These are phyloP conservation scores for Melanostigma gelatinosum DNA, from an alignment of 2,113 vertebrate genomes.

Conservation along the genomic window DNA sequence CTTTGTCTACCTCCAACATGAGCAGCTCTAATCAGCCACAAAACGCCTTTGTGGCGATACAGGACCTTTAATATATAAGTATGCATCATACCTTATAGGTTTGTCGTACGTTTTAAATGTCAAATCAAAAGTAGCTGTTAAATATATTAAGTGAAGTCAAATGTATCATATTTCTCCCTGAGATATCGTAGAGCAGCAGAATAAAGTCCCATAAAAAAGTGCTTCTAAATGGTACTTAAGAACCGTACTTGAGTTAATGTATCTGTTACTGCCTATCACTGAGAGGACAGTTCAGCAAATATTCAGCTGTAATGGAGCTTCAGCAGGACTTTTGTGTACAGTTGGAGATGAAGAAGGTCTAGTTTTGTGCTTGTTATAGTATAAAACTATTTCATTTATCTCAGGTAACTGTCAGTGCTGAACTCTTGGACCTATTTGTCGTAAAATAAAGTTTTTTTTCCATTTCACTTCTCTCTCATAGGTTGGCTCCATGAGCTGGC, in stretches of 20 bases:
- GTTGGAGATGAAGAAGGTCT: not conserved
- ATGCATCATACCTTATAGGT: not conserved
- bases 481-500: constrained; percentile 87
- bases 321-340: not conserved
- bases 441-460: not conserved
- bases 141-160: not conserved
- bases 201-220: not conserved
- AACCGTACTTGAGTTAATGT: not conserved
- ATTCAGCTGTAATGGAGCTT: not conserved
- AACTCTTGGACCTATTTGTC: not conserved
- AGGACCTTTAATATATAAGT: not conserved
- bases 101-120: too few relatives aligned
- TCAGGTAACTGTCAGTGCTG: not conserved
- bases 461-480: constrained; percentile 43
- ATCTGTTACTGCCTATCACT: not conserved
- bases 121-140: too few relatives aligned
- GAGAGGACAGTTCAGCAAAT: not conserved
- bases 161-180: not conserved
- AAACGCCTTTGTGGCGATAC: not conserved
- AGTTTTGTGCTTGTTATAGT: not conserved
- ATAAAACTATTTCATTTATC: not conserved
- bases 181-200: not conserved
- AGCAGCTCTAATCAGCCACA: too few relatives aligned
- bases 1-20: too few relatives aligned
- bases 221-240: not conserved